A percentile compares a stretch with the other conserved stretches of the same genome.
These are phyloP conservation scores for Exaiptasia diaphana DNA, from an alignment of 64 coral and sea anemone species.

Conservation along the genomic window DNA sequence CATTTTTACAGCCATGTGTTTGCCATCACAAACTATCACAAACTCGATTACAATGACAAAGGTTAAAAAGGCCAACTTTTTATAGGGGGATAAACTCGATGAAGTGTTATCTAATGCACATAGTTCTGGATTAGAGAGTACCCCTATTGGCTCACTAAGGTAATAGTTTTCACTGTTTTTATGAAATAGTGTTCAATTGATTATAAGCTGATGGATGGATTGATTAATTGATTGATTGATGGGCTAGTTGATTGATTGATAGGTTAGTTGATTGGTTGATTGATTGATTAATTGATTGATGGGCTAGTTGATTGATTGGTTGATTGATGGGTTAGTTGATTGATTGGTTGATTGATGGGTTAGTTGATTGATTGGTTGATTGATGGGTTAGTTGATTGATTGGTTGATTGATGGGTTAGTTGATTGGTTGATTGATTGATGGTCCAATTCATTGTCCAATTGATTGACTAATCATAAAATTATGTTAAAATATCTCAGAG, in stretches of 20 bases:
- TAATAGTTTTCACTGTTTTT: not conserved
- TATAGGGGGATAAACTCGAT: constrained; percentile 28
- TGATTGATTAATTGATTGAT: not conserved
- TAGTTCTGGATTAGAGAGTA: constrained; percentile 8
- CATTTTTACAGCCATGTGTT: too few relatives aligned
- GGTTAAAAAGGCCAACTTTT: not conserved
- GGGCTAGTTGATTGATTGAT: not conserved
- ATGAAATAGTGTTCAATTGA: not conserved
- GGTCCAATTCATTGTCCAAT: too few relatives aligned
- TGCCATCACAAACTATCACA: too few relatives aligned
- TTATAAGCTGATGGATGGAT: not conserved
- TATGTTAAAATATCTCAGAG: not conserved
- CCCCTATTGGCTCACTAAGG: constrained; percentile 29
- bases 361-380: too few relatives aligned
- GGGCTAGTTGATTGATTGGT: not conserved
- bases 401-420: too few relatives aligned
- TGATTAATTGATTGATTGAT: not conserved
- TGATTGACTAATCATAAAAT: not conserved
- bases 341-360: too few relatives aligned
- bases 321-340: too few relatives aligned
- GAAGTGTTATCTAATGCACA: constrained; percentile 36
- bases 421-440: too few relatives aligned
- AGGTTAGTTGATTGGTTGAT: not conserved
- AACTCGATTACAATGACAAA: not conserved
- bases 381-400: too few relatives aligned